Conservation (phyloP, 35 echinoderm and acorn worm genomes). For the Holothuria glaberrima region DNA sequence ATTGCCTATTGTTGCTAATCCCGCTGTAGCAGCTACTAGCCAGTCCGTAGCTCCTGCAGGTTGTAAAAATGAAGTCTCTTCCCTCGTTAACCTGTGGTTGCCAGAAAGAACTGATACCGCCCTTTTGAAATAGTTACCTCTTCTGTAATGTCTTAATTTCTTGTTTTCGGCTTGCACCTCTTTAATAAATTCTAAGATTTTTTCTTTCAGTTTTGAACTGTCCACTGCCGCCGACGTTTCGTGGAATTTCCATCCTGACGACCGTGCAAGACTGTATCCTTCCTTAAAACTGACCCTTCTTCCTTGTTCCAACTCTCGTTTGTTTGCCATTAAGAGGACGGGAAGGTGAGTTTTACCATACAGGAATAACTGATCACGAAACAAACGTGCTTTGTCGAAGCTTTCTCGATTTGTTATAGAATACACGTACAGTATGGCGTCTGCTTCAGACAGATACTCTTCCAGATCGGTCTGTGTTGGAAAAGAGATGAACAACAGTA, state of each 20-base stretch:
- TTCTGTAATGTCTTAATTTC: slow-evolving; percentile 64
- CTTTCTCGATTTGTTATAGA: slow-evolving; percentile 79
- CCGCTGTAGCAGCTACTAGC: slow-evolving; percentile 49
- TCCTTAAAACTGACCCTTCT: slow-evolving; percentile 83
- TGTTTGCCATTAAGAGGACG: slow-evolving; percentile 89
- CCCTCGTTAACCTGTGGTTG: slow-evolving; percentile 46
- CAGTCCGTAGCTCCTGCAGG: slow-evolving; percentile 55
- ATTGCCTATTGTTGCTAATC: slow-evolving; percentile 40
- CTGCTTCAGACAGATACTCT: slow-evolving; percentile 80
- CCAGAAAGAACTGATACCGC: slow-evolving; percentile 83
- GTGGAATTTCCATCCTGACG: slow-evolving; percentile 83
- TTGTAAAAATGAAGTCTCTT: not conserved
- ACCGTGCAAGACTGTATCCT: slow-evolving; percentile 79
- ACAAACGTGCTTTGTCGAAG: slow-evolving; percentile 69
- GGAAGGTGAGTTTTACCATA: slow-evolving; percentile 73
- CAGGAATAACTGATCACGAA: slow-evolving; percentile 63
- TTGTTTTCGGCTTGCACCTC: slow-evolving; percentile 73
- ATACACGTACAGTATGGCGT: slow-evolving; percentile 91
- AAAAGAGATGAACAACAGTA: slow-evolving; percentile 53
- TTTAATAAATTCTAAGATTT: slow-evolving; percentile 83
- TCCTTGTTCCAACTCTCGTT: slow-evolving; percentile 87
- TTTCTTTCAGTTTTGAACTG: slow-evolving; percentile 78
- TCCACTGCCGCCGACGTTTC: slow-evolving; percentile 90
- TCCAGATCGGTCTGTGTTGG: slow-evolving; percentile 67
- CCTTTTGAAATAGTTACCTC: slow-evolving; percentile 82